Conservation (phyloP, 2,797 vertebrate species). For the Neosilurus hyrtlii region DNA sequence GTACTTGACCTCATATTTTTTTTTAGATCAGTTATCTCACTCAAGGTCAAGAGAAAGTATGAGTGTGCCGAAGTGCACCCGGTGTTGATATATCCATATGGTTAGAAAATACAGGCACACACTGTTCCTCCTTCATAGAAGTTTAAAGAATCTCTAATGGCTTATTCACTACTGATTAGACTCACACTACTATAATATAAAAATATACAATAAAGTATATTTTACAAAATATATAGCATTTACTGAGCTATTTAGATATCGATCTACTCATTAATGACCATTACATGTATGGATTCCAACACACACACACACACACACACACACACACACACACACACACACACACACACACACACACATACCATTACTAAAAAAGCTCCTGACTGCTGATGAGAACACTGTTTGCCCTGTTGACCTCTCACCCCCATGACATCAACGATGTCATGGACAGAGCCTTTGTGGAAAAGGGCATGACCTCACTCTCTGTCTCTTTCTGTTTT, state of each 20-base stretch:
- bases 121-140: slow-evolving; percentile 36
- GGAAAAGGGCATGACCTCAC: slow-evolving; percentile 27
- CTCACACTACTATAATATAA: too few species aligned
- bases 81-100: slow-evolving; percentile 15
- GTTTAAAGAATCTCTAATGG: slow-evolving; percentile 41
- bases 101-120: slow-evolving; percentile 28
- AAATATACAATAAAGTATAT: too few species aligned
- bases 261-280: slow-evolving; percentile 46
- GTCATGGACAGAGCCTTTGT: slow-evolving; percentile 33
- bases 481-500: background rate
- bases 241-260: slow-evolving; percentile 27
- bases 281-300: slow-evolving; percentile 42
- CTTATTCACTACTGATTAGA: slow-evolving; percentile 46
- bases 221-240: slow-evolving; percentile 31
- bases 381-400: slow-evolving; percentile 14
- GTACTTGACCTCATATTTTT: slow-evolving; percentile 27
- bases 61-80: background rate
- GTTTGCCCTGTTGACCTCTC: slow-evolving; percentile 37
- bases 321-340: background rate
- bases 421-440: slow-evolving; percentile 31
- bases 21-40: slow-evolving; percentile 2
- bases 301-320: slow-evolving; percentile 5
- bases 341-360: background rate
- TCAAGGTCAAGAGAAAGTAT: slow-evolving; percentile 4
- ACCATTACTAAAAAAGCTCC: slow-evolving; percentile 9